Evolutionary conservation across 2,888 invertebrate species (phyloP), one percentile per base, ranked within the genome.

Genomic region (Pristionchus fissidentatus): DNA sequence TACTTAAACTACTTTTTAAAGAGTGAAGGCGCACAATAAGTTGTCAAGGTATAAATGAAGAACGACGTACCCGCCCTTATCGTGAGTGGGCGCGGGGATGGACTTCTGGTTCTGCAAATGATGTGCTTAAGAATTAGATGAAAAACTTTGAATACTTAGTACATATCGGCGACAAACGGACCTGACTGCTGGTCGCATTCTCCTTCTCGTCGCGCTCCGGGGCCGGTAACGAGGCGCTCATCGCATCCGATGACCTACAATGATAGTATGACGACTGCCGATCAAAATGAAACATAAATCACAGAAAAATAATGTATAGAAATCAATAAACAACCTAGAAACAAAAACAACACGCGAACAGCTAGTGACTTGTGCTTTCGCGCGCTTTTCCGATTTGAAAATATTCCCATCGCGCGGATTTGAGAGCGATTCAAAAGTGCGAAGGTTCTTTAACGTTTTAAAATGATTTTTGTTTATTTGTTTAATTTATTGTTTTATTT

Each of bases 11-110:
- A 73, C 41, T 35, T 8, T 15, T 15, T 60, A 10, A 8, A 60
- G 19, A 60, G 8, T 60, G 26, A 15, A 15, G 8, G 26, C 13
- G 8, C n/a, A 26, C 75, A 29, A 29, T 1, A n/a, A 35, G 0
- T 35, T 3, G 55, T 19, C 5, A 52, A 38, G 32, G 19, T 10
- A 32, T 22, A 26, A n/a, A n/a, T 15, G 26, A 60, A 60, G n/a
- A n/a, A 60, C 8, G 8, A 60, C 78, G 43, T 35, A 78, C 78
- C 78, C 78, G 78, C 78, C 78, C 78, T 78, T 78, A 35, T 78
- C 55, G 55, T 78, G 78, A 1, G 78, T 78, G 55, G 66, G 26
- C 7, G 43, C 26, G 46, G 29, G 49, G 32, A 46, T 19, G 57
- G 15, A 66, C 38, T 66, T 66, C 32, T 66, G 19, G 15, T 38